Percentiles rank a stretch among this genome's conserved stretches.
Evolutionary conservation across 2,888 invertebrate genomes (phyloP).

Genomic region (Scaptomyza flava): DNA sequence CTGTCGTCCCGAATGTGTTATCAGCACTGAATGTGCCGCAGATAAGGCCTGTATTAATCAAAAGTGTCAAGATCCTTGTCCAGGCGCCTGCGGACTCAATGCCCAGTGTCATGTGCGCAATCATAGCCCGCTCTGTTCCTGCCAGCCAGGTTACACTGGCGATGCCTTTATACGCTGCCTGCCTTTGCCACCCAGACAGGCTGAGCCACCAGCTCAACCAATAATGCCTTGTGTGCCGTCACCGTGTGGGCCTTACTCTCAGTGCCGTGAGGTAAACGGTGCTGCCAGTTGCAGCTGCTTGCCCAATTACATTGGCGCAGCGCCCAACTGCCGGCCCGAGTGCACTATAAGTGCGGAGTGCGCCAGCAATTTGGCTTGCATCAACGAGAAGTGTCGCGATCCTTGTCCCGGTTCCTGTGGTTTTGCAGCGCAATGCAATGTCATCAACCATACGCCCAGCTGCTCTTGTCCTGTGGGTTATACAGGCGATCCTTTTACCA

Average conservation of each 20-base stretch:
- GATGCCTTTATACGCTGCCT: slow-evolving; percentile 90
- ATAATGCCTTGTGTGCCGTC: slow-evolving; percentile 90
- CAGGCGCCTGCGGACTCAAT: slow-evolving; percentile 91
- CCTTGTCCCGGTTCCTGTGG: slow-evolving; percentile 93
- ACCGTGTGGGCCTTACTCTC: slow-evolving; percentile 91
- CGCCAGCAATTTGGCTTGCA: slow-evolving; percentile 89
- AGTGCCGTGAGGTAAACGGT: slow-evolving; percentile 88
- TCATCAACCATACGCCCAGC: slow-evolving; percentile 91
- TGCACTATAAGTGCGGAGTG: slow-evolving; percentile 91
- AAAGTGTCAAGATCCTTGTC: slow-evolving; percentile 92
- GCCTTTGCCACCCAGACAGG: slow-evolving; percentile 85
- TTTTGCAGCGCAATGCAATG: slow-evolving; percentile 88
- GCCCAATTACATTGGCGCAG: slow-evolving; percentile 89
- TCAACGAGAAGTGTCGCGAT: slow-evolving; percentile 89
- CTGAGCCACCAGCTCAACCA: slow-evolving; percentile 33
- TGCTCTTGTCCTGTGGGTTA: slow-evolving; percentile 90
- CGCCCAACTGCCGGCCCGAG: slow-evolving; percentile 92
- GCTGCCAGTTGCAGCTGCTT: slow-evolving; percentile 90
- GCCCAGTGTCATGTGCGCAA: slow-evolving; percentile 92
- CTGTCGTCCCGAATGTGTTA: slow-evolving; percentile 92
- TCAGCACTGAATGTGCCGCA: slow-evolving; percentile 91
- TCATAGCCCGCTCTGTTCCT: slow-evolving; percentile 93
- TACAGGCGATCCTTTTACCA: slow-evolving; percentile 91
- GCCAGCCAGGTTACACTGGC: slow-evolving; percentile 89
- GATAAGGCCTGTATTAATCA: slow-evolving; percentile 91